A percentile compares a stretch with the other conserved stretches of the same genome.
These are phyloP conservation scores for Channa argus DNA, from an alignment of 2,113 vertebrate species.

Conservation along the genomic window DNA sequence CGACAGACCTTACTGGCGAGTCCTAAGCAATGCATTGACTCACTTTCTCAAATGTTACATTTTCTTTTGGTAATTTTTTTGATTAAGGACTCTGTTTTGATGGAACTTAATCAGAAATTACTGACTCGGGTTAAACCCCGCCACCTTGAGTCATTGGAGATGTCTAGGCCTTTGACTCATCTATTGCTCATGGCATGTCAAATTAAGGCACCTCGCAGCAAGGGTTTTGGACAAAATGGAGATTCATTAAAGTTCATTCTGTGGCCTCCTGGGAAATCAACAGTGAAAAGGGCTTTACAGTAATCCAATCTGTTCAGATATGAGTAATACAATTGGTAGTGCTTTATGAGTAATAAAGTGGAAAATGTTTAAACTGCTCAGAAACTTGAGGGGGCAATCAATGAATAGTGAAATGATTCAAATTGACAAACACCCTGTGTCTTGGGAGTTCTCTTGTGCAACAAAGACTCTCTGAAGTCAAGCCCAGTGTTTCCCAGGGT, in stretches of 20 bases:
- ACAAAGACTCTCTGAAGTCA: conserved; percentile 1
- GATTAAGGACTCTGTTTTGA: conserved; percentile 31
- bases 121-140: conserved; percentile 61
- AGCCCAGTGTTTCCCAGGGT: neutral
- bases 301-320: conserved; percentile 72
- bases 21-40: neutral
- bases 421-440: conserved; percentile 64
- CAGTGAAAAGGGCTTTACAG: conserved; percentile 64
- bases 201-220: conserved; percentile 60
- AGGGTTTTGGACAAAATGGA: conserved; percentile 61
- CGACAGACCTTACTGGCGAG: neutral
- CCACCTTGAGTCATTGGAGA: conserved; percentile 52
- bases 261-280: conserved; percentile 78
- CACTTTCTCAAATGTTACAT: conserved; percentile 2
- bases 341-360: conserved; percentile 79
- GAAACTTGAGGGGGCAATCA: conserved; percentile 61
- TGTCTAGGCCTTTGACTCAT: conserved; percentile 50
- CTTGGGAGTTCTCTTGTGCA: conserved; percentile 20
- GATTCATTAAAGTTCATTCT: conserved; percentile 80
- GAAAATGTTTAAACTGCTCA: conserved; percentile 68
- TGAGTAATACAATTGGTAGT: conserved; percentile 70
- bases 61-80: conserved; percentile 28
- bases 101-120: conserved; percentile 60
- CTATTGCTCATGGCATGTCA: conserved; percentile 44
- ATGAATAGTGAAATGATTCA: conserved; percentile 61